Evolutionary conservation across 2,113 vertebrate genomes (phyloP).

Genomic region (Accipiter virgatus): DNA sequence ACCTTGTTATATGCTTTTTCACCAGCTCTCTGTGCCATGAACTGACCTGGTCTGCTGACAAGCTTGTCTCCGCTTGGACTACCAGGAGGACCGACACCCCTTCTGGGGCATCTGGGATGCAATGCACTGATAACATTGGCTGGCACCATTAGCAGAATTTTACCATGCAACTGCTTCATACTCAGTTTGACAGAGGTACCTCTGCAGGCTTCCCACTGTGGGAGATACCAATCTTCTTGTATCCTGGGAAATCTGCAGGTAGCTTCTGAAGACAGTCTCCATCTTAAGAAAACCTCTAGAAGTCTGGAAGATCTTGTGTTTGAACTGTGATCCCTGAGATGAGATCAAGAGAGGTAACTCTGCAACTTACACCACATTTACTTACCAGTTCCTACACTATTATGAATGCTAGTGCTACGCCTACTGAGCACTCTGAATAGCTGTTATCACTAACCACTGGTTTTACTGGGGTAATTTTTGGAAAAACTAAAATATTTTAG

Average conservation of each 20-base stretch:
- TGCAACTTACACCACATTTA: not conserved
- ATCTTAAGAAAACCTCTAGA: not conserved
- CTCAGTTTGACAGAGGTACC: not conserved
- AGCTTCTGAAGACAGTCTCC: not conserved
- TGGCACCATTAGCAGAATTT: not conserved
- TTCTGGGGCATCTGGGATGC: not conserved
- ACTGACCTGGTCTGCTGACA: not conserved
- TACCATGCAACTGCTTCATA: not conserved
- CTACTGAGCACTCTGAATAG: not conserved
- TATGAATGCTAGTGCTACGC: not conserved
- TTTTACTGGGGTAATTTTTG: not conserved
- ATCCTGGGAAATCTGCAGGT: not conserved
- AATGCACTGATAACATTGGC: not conserved
- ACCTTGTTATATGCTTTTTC: not conserved
- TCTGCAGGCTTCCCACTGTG: not conserved
- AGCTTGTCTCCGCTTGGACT: not conserved
- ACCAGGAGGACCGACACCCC: not conserved
- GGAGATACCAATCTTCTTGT: not conserved
- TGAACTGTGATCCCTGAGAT: not conserved
- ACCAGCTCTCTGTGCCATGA: not conserved
- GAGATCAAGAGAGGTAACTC: not conserved
- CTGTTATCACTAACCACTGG: not conserved
- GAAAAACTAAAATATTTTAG: not conserved
- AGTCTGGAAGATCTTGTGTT: not conserved
- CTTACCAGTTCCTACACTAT: not conserved